Base-by-base conservation (phyloP, 2,113 vertebrate species). In the Nothocercus julius region DNA sequence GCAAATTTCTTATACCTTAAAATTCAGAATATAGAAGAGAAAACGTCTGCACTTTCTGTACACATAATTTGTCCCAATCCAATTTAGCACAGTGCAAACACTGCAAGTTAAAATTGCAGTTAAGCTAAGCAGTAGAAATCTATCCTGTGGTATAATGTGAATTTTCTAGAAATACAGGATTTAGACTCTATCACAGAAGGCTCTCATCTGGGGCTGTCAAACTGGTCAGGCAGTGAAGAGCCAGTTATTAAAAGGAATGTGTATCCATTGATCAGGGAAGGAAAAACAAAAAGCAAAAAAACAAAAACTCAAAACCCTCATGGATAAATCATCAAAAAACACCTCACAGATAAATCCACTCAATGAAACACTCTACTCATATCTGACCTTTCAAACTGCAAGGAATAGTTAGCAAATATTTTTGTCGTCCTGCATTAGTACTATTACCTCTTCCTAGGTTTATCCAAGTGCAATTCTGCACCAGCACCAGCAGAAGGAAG, bases 401-500 rank as follows among this genome's bases (percentile, higher is more conserved):
- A 15, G 27, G 69, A 56, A 56, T 66, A 36, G 24, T 21, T 8
- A 7, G 47, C 4, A 47, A 30, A 19, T 47, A 47, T 47, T 47
- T 20, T 47, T 47, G 10, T 47, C 10, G 8, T 47, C 47, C 47
- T 47, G 9, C 9, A 20, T 19, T 21, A 47, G 47, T 20, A 47
- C 47, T 66, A 74, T 25, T 30, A 9, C 13, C 38, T n/a, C 16
- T 27, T 51, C 67, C 47, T 25, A 7, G 38, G 30, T 79, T 15
- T 36, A 15, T 73, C 73, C 73, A 51, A 89, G 62, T 96, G 95
- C 77, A 95, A 61, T 95, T 97, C 93, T 95, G 32, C 0, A 0
- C 56, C 53, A 53, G 75, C 68, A 32, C 95, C 95, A 93, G 93
- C 84, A 97, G 96, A 94, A 95, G 97, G 94, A 90, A 96, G 94